Evolutionary conservation across 2,113 vertebrate genomes (phyloP), one percentile per base, ranked within the genome.

Genomic region (Corydoras sp.): DNA sequence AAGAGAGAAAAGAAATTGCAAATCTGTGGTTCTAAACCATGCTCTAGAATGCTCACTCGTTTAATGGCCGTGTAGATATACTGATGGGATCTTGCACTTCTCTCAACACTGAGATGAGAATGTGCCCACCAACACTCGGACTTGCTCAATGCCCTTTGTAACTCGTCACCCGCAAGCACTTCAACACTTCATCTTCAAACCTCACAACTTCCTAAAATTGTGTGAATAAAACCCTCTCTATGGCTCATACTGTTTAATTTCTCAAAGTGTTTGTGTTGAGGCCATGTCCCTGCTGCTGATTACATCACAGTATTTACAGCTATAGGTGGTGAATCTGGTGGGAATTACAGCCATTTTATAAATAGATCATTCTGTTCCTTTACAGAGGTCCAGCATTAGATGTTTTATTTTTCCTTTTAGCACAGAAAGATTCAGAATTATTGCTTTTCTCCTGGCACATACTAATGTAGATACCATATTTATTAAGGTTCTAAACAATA

Each of bases 211-310:
- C 18, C 58, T 68, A 14, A 29, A 49, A 58, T 59, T 58, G 56
- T 58, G 15, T 29, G 24, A 48, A 48, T 68, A 24, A 58, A 68
- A 58, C 18, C 5, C 55, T 58, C 32, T 29, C 65, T 31, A 58
- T 31, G 54, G 31, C 2, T 14, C 11, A 68, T 14, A 68, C 7
- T 3, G 24, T 10, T 49, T 59, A 29, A 29, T 29, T 14, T 59
- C 10, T 32, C 9, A 58, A 48, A 14, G 11, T 24, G 3, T 48
- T 49, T 2, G 11, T 68, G n/a, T 12, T 8, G 5, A 9, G 51
- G 11, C 2, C 18, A 30, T 68, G 35, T 11, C 55, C 9, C 15
- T 49, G 35, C 15, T 13, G 10, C 7, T 58, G 8, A 4, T 35
- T 3, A 4, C 10, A 29, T 30, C 43, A 62, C 4, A 62, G 2